Conservation (phyloP, 2,888 invertebrate genomes). For the Exephanes ischioxanthus region DNA sequence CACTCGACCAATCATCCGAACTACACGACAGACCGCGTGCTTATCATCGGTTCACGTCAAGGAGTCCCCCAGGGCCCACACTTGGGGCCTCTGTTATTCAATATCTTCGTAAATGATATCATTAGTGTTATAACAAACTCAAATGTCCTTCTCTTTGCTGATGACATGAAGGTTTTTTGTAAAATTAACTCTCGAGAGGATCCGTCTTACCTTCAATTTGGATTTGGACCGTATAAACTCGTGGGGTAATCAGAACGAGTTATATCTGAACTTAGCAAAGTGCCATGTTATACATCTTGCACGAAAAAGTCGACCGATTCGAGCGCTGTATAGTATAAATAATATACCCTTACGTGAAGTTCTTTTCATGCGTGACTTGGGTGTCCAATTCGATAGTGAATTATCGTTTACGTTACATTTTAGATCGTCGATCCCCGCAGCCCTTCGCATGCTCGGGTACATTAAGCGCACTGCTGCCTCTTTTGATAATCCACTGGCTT, state of each 20-base stretch:
- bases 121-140: background rate
- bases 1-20: too few species aligned
- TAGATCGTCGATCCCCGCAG: background rate
- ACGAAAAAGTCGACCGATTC: background rate
- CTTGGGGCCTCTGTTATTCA: too few species aligned
- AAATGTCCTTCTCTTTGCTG: background rate
- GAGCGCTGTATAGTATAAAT: background rate
- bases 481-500: background rate
- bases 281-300: background rate
- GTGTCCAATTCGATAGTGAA: background rate
- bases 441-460: background rate
- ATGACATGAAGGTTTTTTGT: too few species aligned
- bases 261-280: background rate
- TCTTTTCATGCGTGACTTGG: background rate
- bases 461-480: background rate
- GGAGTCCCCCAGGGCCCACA: too few species aligned
- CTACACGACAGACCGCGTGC: too few species aligned
- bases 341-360: background rate
- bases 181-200: too few species aligned
- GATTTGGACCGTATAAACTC: too few species aligned
- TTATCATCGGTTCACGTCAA: too few species aligned
- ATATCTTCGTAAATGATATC: too few species aligned
- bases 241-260: too few species aligned
- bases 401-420: background rate
- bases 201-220: too few species aligned